Conservation (phyloP, 2,797 vertebrate species). For the Anguilla anguilla region DNA sequence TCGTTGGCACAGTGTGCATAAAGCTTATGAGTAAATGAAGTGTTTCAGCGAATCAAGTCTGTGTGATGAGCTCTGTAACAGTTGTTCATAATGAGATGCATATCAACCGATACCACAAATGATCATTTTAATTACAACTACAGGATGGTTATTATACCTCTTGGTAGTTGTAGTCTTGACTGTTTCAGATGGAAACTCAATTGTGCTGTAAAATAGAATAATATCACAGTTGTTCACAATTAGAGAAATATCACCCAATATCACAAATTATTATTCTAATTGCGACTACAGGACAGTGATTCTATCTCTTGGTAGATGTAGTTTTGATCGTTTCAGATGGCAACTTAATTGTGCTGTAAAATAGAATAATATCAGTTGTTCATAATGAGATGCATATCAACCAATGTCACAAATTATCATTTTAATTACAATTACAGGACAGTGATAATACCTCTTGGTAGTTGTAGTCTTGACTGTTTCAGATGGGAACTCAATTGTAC, state of each 20-base stretch:
- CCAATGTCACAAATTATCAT: not conserved
- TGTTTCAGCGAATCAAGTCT: not conserved
- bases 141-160: conserved; percentile 75
- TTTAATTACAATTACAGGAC: too few relatives aligned
- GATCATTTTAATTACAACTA: conserved; percentile 51
- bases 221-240: not conserved
- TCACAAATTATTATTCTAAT: conserved; percentile 27
- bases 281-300: conserved; percentile 67
- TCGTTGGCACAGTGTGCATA: not conserved
- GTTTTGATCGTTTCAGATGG: not conserved
- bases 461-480: not conserved
- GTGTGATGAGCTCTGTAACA: not conserved
- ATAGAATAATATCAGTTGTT: not conserved
- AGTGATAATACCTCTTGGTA: conserved; percentile 74
- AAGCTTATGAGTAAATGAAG: not conserved
- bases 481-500: not conserved
- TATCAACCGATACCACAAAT: not conserved
- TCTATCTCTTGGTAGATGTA: conserved; percentile 73
- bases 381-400: not conserved
- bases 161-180: conserved; percentile 26
- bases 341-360: not conserved
- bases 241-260: not conserved
- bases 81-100: not conserved
- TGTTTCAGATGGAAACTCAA: not conserved
- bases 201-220: not conserved